Evolutionary conservation across 2,888 invertebrate genomes (phyloP).

Genomic region (Caenorhabditis sp.): DNA sequence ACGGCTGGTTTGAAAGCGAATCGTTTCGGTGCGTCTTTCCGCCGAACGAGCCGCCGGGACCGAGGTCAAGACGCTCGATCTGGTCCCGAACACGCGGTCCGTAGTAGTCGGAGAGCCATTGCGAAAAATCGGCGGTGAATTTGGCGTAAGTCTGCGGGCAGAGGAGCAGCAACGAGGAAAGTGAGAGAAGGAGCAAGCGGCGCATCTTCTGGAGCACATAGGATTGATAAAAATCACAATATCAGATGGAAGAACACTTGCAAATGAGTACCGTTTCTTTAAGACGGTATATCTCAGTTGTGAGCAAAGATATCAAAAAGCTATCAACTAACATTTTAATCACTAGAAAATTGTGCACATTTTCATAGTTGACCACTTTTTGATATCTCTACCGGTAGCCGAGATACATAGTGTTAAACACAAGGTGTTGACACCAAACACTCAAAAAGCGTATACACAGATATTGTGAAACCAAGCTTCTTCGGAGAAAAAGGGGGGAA

Average conservation of each 20-base stretch:
- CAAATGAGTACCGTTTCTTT: neutral
- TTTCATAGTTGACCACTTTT: neutral
- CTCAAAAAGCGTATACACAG: too few species aligned
- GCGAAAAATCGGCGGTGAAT: constrained; percentile 67
- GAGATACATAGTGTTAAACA: too few species aligned
- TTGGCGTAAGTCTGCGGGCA: constrained; percentile 32
- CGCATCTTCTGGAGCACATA: too few species aligned
- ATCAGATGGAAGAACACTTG: too few species aligned
- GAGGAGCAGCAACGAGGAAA: neutral
- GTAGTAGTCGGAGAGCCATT: constrained; percentile 66
- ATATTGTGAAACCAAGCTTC: too few species aligned
- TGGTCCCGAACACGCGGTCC: constrained; percentile 64
- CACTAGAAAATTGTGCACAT: neutral
- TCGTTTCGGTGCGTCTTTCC: constrained; percentile 68
- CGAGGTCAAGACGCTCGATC: constrained; percentile 71
- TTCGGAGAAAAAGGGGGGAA: too few species aligned
- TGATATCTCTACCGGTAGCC: neutral
- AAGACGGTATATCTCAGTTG: neutral
- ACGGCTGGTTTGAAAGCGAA: constrained; percentile 71
- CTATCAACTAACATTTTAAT: neutral
- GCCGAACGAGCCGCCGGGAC: constrained; percentile 74
- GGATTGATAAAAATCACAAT: too few species aligned
- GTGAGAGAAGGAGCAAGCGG: neutral
- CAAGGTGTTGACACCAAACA: too few species aligned
- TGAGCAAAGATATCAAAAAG: too few species aligned